Conservation (phyloP, 2,888 invertebrate genomes). For the Seira sanloemensis region DNA sequence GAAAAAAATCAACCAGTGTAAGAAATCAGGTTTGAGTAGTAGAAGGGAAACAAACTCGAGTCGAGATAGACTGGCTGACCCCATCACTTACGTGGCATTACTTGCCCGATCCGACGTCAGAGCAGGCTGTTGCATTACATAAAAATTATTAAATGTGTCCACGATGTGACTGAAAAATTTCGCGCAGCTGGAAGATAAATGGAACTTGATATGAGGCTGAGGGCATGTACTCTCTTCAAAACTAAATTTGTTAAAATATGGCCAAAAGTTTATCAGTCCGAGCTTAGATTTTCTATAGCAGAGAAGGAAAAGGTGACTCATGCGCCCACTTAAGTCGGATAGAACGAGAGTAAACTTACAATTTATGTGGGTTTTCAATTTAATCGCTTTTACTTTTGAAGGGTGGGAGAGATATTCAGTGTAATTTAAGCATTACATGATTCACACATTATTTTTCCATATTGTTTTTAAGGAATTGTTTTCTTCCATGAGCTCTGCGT, state of each 20-base stretch:
- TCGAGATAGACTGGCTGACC: background rate
- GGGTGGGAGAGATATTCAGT: too few species aligned
- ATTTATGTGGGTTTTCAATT: too few species aligned
- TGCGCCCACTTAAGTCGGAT: background rate
- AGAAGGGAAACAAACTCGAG: too few species aligned
- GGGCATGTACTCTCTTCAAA: too few species aligned
- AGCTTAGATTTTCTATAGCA: too few species aligned
- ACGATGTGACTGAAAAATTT: background rate
- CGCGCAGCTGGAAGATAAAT: background rate
- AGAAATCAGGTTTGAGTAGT: background rate
- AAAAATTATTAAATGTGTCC: constrained; percentile 2
- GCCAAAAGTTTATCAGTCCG: background rate
- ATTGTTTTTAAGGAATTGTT: background rate
- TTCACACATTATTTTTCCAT: too few species aligned
- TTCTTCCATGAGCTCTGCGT: too few species aligned
- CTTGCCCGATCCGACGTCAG: background rate
- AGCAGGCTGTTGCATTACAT: constrained; percentile 25
- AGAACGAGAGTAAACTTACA: too few species aligned
- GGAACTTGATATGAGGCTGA: background rate
- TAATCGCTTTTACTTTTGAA: too few species aligned
- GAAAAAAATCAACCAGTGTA: background rate
- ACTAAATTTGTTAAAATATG: too few species aligned
- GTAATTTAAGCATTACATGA: too few species aligned
- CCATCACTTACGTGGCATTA: background rate
- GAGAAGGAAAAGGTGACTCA: background rate